These are phyloP conservation scores for Cyclina sinensis DNA, from an alignment of 1,140 invertebrate genomes.

Conservation along the genomic window DNA sequence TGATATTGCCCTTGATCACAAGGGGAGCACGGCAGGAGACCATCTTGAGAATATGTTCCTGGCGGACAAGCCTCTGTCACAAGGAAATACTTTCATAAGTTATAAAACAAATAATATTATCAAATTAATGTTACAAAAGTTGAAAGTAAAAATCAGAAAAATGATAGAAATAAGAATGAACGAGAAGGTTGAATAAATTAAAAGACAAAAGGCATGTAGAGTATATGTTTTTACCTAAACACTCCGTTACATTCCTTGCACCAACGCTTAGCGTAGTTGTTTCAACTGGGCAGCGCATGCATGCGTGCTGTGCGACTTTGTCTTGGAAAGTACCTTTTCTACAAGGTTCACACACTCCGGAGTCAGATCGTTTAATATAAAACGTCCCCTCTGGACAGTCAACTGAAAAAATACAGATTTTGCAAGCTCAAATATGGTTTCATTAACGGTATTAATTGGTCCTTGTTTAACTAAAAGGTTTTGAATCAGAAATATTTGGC, in stretches of 20 bases:
- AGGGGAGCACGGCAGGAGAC: constrained; percentile 11
- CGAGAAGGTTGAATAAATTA: not conserved
- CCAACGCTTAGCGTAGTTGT: constrained; percentile 13
- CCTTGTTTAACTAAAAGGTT: no score
- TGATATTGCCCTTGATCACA: constrained; percentile 39
- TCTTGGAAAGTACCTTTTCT: constrained; percentile 29
- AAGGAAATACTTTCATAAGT: not conserved
- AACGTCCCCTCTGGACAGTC: constrained; percentile 40
- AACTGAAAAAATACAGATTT: constrained; percentile 23
- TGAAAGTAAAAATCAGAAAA: no score
- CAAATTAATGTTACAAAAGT: not conserved
- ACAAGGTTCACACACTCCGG: constrained; percentile 9
- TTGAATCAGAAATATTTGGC: no score
- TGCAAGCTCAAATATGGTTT: no score
- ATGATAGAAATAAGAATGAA: no score
- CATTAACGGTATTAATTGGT: no score
- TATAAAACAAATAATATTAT: not conserved
- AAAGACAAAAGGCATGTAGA: not conserved
- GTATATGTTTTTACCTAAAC: constrained; percentile 21
- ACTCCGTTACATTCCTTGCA: not conserved
- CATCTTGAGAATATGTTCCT: constrained; percentile 29
- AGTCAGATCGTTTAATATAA: not conserved
- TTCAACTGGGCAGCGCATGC: constrained; percentile 18
- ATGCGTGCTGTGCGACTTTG: not conserved
- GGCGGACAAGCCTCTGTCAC: constrained; percentile 33